Evolutionary conservation across 2,888 invertebrate species (phyloP), one percentile per base, ranked within the genome.

Genomic region (Erannis defoliaria): DNA sequence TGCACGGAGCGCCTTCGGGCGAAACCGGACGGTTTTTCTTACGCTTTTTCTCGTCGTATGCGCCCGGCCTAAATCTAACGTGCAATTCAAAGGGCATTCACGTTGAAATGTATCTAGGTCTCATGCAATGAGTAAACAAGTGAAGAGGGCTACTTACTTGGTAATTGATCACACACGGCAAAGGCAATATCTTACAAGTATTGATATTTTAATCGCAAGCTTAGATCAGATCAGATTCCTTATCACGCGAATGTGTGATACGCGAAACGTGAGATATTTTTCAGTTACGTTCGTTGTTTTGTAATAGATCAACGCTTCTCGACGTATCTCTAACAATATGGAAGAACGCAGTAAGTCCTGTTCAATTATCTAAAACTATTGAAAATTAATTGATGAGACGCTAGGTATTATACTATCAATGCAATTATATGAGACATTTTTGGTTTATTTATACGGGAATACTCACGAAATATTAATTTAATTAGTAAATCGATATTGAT

Each of bases 211-310:
- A 35, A 62, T 67, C 62, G 54, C 23, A 42, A 49, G 56, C 46
- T 66, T 60, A 63, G 68, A 72, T 70, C 70, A 62, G 66, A 64
- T 70, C 70, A 62, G 66, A 64, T 68, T 66, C 57, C 55, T 63
- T 72, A 72, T 72, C 71, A 49, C 23, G 46, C 62, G 42, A 58
- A 54, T 42, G 31, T 46, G 38, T 54, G 68, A 68, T 68, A 68
- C 50, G 29, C 29, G 43, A 58, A 42, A 31, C 23, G 38, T 63
- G 53, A 42, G 57, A 66, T 60, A 65, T 66, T 46, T 46, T 48
- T 48, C 58, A 68, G 48, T 68, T 66, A 53, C 43, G 53, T 62
- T 50, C 59, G 33, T 21, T 46, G 21, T 58, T 58, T 60, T 51
- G 65, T 62, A 53, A 56, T 6, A 49, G 55, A 48, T 51, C 48